Evolutionary conservation across 2,797 vertebrate genomes (phyloP), one percentile per base, ranked within the genome.

Genomic region (Gallinago nigripennis): DNA sequence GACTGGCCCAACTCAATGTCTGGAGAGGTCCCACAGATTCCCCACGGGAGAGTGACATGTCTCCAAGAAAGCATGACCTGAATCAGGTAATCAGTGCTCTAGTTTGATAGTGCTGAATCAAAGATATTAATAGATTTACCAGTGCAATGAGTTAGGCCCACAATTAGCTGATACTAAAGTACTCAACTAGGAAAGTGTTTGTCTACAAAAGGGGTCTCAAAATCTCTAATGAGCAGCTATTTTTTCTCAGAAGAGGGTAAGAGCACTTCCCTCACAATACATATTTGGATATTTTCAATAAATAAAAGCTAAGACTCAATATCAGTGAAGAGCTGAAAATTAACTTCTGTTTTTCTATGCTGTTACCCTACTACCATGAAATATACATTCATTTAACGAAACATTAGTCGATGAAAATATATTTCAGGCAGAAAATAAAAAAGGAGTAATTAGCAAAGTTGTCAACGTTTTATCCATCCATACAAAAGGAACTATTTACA

Each of bases 401-500:
- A 28, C 16, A 50, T 31, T 48, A 68, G 28, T 41, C 75, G 56
- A 79, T 76, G 27, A 64, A 82, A 70, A 72, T 9, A 3, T 43
- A 75, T 46, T 87, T 78, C 31, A 48, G 50, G 19, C 6, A 72
- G 71, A 27, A 24, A 76, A 70, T 39, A 64, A 65, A 45, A 10
- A 28, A 5, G 21, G 45, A 30, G 6, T 48, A 70, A 69, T n/a
- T 41, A 61, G 37, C 31, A 61, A 92, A 95, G 77, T 45, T 91
- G 91, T 94, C 93, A 95, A 68, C 86, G 57, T 96, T 72, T 92
- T 96, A 91, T 90, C 89, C 63, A 57, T 72, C 53, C 6, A 1
- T 80, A 72, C 46, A 91, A 86, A 91, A 94, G 69, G 56, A 96
- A 41, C 43, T 96, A 96, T 81, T 95, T 91, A 95, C 78, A 94